Percentiles rank a stretch among this genome's conserved stretches.
Evolutionary conservation across 2,888 invertebrate genomes (phyloP).

Genomic region (Dolichomitus sp.): DNA sequence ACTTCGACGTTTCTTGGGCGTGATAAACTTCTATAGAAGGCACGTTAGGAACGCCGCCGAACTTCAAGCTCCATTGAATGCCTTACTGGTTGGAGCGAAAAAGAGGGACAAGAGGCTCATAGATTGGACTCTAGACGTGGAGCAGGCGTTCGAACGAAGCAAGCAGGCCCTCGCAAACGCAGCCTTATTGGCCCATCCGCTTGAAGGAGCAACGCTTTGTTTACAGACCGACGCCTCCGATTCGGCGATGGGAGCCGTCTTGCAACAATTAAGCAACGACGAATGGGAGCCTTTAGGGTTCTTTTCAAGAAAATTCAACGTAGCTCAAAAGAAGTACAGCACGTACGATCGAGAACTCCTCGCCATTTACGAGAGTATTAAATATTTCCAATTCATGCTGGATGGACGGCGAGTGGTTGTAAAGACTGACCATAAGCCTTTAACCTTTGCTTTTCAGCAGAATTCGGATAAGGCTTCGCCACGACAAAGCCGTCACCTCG

Average conservation of each 20-base stretch:
- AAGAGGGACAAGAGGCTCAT: slow-evolving; percentile 60
- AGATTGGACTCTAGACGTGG: slow-evolving; percentile 39
- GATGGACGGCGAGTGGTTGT: slow-evolving; percentile 27
- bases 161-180: slow-evolving; percentile 29
- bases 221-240: slow-evolving; percentile 71
- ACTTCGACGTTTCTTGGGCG: slow-evolving; percentile 28
- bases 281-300: slow-evolving; percentile 36
- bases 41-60: slow-evolving; percentile 13
- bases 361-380: slow-evolving; percentile 23
- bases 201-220: slow-evolving; percentile 19
- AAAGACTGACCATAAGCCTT: slow-evolving; percentile 39
- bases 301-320: slow-evolving; percentile 27
- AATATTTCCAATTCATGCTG: slow-evolving; percentile 31
- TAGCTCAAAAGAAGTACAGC: slow-evolving; percentile 15
- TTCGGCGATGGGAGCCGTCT: slow-evolving; percentile 69
- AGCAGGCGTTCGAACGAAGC: slow-evolving; percentile 45
- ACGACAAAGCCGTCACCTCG: slow-evolving; percentile 24
- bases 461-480: slow-evolving; percentile 22
- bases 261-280: slow-evolving; percentile 69
- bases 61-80: slow-evolving; percentile 35
- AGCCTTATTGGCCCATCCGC: slow-evolving; percentile 64
- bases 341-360: slow-evolving; percentile 51
- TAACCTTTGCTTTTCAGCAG: slow-evolving; percentile 37
- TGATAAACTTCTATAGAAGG: slow-evolving; percentile 45
- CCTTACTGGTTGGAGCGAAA: slow-evolving; percentile 36